Base-by-base conservation (phyloP, 2,113 vertebrate genomes). In the Montifringilla adamsi region DNA sequence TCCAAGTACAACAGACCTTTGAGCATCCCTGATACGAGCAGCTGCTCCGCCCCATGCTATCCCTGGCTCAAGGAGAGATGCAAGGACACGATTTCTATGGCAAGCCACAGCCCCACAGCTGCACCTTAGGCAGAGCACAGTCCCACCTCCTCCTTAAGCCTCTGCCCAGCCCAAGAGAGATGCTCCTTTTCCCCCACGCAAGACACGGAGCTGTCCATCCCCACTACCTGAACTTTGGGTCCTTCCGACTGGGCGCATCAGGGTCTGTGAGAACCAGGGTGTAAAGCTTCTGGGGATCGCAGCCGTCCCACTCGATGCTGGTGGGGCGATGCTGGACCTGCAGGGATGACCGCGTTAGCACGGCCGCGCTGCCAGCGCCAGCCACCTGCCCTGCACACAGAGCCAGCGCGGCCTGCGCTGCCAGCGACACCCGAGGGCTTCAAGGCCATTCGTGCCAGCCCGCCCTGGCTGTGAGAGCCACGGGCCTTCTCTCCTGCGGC, bases 201-300 rank as follows among this genome's bases (percentile, higher is more conserved):
- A 7, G 5, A 23, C 1, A 37, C 3, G 7, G 41, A 49, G 24
- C 15, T 27, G 26, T 12, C n/a, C n/a, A 14, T 3, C 11, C 24
- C 28, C 44, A 23, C 89, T 77, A 98, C 99, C 99, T 98, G 97
- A 98, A 99, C 69, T 99, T 99, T 1, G 99, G 99, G 21, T 98
- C 96, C 86, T 98, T 98, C 95, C 99, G 98, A 93, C 99, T 99
- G n/a, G 99, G 99, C 7, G 99, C 99, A 43, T 99, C 99, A 0
- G 99, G 99, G 91, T 99, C 99, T 1, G 99, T 99, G 72, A 99
- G 86, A 52, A 98, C 98, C 97, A 99, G 78, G 4, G 99, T 99
- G 93, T 99, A 99, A 27, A 99, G 94, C 93, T 99, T 99, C 46
- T 92, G 95, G 10, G 98, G 21, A 93, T 99, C 98, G 12, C 98